Conservation (phyloP, 1,140 invertebrate genomes). For the Helicoverpa zea region DNA sequence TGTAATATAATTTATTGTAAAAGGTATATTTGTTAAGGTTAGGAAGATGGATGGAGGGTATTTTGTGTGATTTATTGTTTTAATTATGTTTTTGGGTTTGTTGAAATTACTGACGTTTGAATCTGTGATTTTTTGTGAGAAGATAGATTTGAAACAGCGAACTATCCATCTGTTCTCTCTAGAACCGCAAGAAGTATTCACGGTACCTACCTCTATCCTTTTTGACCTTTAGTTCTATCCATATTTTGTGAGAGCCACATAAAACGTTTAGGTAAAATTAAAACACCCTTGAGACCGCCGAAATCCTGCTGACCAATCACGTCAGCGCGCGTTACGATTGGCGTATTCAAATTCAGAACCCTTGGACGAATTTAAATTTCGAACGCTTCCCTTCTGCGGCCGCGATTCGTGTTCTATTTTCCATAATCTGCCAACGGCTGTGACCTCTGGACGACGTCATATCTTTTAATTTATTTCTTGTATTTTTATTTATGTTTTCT, state of each 20-base stretch:
- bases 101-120: too few species aligned
- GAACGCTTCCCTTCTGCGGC: conserved; percentile 54
- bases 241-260: background rate
- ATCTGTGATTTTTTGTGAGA: too few species aligned
- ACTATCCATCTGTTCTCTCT: too few species aligned
- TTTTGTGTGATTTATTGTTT: background rate
- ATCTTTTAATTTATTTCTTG: conserved; percentile 1
- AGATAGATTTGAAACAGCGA: too few species aligned
- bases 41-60: background rate
- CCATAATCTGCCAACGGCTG: conserved; percentile 47
- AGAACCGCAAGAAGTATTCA: too few species aligned
- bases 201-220: too few species aligned
- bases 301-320: conserved; percentile 62
- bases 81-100: background rate
- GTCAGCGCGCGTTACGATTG: conserved; percentile 60
- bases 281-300: conserved; percentile 42
- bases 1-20: conserved; percentile 10
- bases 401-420: conserved; percentile 60
- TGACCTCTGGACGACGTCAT: conserved; percentile 31
- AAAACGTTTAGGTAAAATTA: conserved; percentile 50
- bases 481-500: conserved; percentile 37
- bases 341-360: conserved; percentile 72
- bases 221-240: too few species aligned
- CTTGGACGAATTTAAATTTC: conserved; percentile 59
- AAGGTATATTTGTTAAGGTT: background rate